phyloP scores from a whole-genome alignment of 2,888 invertebrate genomes.

The Agonopterix heracliana region DNA sequence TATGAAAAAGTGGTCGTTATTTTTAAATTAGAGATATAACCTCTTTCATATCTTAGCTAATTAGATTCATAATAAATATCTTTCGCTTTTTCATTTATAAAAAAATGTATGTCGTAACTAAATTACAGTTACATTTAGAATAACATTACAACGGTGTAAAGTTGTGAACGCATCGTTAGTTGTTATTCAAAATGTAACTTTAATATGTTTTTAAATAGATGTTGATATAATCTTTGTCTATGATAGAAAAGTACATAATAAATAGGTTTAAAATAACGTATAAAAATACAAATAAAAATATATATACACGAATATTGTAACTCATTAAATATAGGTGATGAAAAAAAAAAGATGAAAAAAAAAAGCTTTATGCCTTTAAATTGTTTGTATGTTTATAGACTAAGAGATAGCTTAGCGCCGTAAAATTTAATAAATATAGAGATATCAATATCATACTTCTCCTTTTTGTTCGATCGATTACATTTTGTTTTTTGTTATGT shows the following conservation, averaged over 20 bases:
- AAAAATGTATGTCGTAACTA: conserved; percentile 4
- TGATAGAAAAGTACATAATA: conserved; percentile 70
- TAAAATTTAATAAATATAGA: too few relatives aligned
- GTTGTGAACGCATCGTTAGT: conserved; percentile 4
- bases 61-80: conserved; percentile 55
- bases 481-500: too few relatives aligned
- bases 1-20: conserved; percentile 34
- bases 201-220: conserved; percentile 42
- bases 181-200: conserved; percentile 3
- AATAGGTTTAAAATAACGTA: conserved; percentile 62
- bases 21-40: conserved; percentile 61
- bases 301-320: conserved; percentile 72
- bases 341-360: conserved; percentile 54
- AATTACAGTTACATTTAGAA: conserved; percentile 30
- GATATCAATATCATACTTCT: too few relatives aligned
- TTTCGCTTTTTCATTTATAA: conserved; percentile 58
- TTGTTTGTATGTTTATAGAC: conserved; percentile 55
- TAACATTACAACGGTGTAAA: background rate
- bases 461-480: too few relatives aligned
- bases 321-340: conserved; percentile 61
- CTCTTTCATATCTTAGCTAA: conserved; percentile 71
- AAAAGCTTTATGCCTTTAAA: conserved; percentile 72
- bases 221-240: conserved; percentile 72
- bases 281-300: conserved; percentile 74
- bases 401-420: too few relatives aligned